Evolutionary conservation across 2,113 vertebrate genomes (phyloP), one percentile per base, ranked within the genome.

Genomic region (Gnathonemus longibarbis): DNA sequence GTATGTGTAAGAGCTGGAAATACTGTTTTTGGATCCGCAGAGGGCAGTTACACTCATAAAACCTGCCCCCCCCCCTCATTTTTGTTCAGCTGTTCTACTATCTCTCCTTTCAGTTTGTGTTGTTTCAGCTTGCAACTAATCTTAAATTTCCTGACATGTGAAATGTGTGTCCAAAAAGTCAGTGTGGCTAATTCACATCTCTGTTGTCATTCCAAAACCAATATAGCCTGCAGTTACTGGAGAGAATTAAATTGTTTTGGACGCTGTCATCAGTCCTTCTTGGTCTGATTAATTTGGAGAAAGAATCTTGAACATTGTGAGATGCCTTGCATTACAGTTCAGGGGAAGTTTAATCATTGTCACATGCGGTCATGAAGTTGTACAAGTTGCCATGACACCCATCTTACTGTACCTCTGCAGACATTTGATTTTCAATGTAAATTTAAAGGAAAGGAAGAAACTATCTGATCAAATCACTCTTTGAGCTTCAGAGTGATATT

Each of bases 251-350:
- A 89, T 89, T 42, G 49, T 35, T 56, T 77, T 53, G 84, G 91
- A 91, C 0, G 90, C 88, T 86, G 90, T 89, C 90, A 88, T 89
- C 91, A 91, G 91, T 87, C 90, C 80, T 84, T 92, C 90, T 89
- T 66, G 8, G 89, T 89, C 90, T 90, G 91, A 93, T 90, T 88
- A 87, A 91, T 92, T 91, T 90, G 90, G 90, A 93, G 89, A 86
- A 48, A 74, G 92, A 92, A 94, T 93, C 89, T 56, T 88, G 93
- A 95, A 94, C 94, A 95, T 94, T 90, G 90, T 88, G 91, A 89
- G 74, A 80, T 42, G 35, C 19, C 56, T 91, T 91, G 90, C 91
- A 84, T 87, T 31, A 53, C 24, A 52, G 39, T 87, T 49, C 45
- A 53, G 48, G 27, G 42, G n/a, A 48, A 84, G 83, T 45, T 87